Conservation (phyloP, 1,140 invertebrate genomes). For the Drosophila ohnishii region DNA sequence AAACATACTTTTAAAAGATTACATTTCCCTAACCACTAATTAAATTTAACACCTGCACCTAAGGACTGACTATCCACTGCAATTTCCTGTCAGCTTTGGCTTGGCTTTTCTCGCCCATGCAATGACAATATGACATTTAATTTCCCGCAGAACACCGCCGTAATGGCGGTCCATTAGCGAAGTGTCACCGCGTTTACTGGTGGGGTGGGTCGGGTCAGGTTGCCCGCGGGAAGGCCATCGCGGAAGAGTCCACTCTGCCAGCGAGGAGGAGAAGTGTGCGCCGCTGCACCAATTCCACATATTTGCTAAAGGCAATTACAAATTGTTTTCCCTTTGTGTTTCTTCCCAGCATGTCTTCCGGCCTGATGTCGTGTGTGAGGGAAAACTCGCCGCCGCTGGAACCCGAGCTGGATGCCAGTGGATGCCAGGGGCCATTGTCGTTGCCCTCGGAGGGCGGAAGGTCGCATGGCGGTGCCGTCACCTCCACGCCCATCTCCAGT, state of each 20-base stretch:
- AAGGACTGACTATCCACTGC: conserved; percentile 20
- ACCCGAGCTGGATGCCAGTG: conserved; percentile 67
- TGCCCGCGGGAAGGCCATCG: background rate
- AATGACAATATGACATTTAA: conserved; percentile 59
- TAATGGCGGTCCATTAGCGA: conserved; percentile 48
- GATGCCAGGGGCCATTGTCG: conserved; percentile 65
- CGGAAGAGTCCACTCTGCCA: conserved; percentile 3
- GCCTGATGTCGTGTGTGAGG: conserved; percentile 84
- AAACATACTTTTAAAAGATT: background rate
- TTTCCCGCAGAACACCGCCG: conserved; percentile 34
- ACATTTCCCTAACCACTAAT: background rate
- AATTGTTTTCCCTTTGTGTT: conserved; percentile 28
- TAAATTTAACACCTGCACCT: conserved; percentile 2
- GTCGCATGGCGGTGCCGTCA: conserved; percentile 53
- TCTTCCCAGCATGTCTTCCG: conserved; percentile 80
- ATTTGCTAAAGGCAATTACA: conserved; percentile 27
- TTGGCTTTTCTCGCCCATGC: conserved; percentile 34
- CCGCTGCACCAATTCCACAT: conserved; percentile 20
- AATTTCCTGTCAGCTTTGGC: conserved; percentile 22
- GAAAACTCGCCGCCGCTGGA: conserved; percentile 84
- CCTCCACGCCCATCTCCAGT: conserved; percentile 67
- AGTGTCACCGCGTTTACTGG: conserved; percentile 32
- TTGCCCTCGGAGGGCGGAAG: conserved; percentile 55
- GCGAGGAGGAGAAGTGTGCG: background rate
- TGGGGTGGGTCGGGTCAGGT: conserved; percentile 12